Evolutionary conservation across 1,140 invertebrate genomes (phyloP), one percentile per base, ranked within the genome.

Genomic region (Varroa destructor): DNA sequence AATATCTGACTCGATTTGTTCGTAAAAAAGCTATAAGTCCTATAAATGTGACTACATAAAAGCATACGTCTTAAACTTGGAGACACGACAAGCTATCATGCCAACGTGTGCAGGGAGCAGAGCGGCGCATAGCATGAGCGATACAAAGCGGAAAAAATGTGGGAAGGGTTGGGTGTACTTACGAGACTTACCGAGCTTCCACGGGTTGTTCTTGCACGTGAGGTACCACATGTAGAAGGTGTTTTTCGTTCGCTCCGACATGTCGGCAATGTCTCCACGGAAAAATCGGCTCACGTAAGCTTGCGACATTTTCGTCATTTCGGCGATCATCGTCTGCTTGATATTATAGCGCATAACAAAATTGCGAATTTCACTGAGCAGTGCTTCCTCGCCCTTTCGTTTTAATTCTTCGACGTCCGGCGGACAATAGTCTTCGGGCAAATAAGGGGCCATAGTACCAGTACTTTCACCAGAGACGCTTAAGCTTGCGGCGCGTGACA

Each of bases 241-340:
- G 56, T 75, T 77, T 72, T 78, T 77, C 56, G 77, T 78, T 25
- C 76, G 72, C 58, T 79, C 79, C 40, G 78, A 79, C 77, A 79
- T 78, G 71, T 80, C 79, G 57, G 74, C 74, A 74, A 74, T 76
- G 73, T 80, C 79, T 51, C 79, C 79, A 46, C 79, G 76, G 71
- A 79, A 76, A 73, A 77, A 80, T 54, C 78, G 75, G 72, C 77
- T 78, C 12, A 80, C 78, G 73, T 80, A 80, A 0, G 78, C 78
- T 72, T 80, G 79, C 73, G 78, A 79, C 73, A 75, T 75, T 75
- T 77, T 78, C 71, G 78, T 77, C 75, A 79, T 77, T 61, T 78
- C 77, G 6, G 79, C 79, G 58, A 79, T 78, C 74, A 79, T 78
- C 54, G 77, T 78, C 73, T 79, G 79, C 71, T 78, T 79, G 55